Base-by-base conservation (phyloP, 2,888 invertebrate species). In the Oscheius sp. region DNA sequence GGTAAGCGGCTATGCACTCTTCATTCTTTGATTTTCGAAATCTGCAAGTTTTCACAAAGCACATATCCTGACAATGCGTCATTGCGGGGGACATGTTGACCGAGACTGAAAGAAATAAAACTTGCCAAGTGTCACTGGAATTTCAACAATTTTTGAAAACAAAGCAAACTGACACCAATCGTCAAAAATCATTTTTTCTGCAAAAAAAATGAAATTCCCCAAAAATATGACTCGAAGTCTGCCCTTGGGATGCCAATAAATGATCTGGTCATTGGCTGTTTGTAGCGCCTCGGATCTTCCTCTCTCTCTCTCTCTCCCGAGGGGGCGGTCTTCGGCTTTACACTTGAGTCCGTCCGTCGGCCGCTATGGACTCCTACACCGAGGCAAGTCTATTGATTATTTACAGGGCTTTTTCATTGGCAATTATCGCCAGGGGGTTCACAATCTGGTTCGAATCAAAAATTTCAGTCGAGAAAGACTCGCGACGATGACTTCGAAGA, bases 401-500 rank as follows among this genome's bases (percentile, higher is more conserved):
- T 55, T 55, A 4, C 17, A 33, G 10, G n/a, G n/a, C 4, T 17
- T 33, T 55, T 55, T 33, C 20, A 6, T 45, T 45, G 8, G 17
- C 8, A 45, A 45, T n/a, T 17, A 15, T 6, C 46, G 46, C 12
- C 17, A n/a, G 46, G n/a, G n/a, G 17, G 17, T 15, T n/a, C 17
- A 45, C 5, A 31, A 29, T 29, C 33, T 12, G 33, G 12, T 8
- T 25, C 8, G 8, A 50, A 25, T 25, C 10, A 25, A 10, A 12
- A 15, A 15, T 39, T 65, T 65, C 42, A 78, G 78, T 73, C 78
- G 12, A 69, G 71, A 63, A 78, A 75, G 42, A 72, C 73, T 20
- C 55, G 75, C 31, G 75, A 78, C 70, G 69, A 63, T 10, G 78
- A 78, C 65, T 78, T 78, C 25, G 78, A 78, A 31, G 75, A 75